Conservation (phyloP, 1,140 invertebrate genomes). For the Akabosia matsudoensis region DNA sequence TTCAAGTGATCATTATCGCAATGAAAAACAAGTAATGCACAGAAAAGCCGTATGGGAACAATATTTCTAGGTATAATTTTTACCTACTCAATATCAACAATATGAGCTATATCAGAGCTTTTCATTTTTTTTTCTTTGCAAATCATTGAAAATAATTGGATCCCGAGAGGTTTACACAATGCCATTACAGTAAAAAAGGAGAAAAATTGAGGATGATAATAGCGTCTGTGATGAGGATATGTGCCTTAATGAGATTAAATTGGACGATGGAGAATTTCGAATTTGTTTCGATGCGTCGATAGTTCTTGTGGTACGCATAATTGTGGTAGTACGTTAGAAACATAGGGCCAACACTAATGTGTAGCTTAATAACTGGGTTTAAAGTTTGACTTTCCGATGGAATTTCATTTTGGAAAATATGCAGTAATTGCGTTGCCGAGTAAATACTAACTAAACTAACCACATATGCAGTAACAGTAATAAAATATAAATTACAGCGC, state of each 20-base stretch:
- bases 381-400: background rate
- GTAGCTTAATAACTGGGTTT: constrained; percentile 8
- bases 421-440: background rate
- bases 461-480: constrained; percentile 1
- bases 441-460: too few species aligned
- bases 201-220: background rate
- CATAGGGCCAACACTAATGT: constrained; percentile 4
- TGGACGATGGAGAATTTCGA: background rate
- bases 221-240: background rate
- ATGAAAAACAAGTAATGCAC: background rate
- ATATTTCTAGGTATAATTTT: background rate
- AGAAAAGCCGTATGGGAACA: too few species aligned
- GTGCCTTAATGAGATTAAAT: constrained; percentile 21
- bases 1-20: background rate
- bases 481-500: background rate
- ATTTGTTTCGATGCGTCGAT: background rate
- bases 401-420: constrained; percentile 4
- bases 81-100: background rate
- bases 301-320: too few species aligned
- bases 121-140: constrained; percentile 9
- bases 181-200: background rate
- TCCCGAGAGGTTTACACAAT: background rate
- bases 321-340: too few species aligned
- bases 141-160: constrained; percentile 22
- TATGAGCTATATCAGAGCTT: background rate